Percentiles rank a stretch among this genome's conserved stretches.
Evolutionary conservation across 2,797 vertebrate genomes (phyloP).

Genomic region (Lithobates pipiens): DNA sequence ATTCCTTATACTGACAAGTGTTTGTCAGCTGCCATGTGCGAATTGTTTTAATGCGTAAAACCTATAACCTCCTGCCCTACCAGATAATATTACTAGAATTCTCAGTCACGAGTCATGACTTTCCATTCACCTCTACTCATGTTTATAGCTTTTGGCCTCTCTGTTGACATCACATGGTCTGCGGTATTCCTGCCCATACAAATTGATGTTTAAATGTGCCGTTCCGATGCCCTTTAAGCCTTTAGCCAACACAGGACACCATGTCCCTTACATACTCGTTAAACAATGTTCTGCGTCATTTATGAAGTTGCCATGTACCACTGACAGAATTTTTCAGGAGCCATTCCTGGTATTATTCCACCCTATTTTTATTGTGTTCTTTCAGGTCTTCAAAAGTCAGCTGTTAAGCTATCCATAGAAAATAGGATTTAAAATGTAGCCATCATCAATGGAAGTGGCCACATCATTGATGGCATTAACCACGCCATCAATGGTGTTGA

Average conservation of each 20-base stretch:
- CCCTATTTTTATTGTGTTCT: too few relatives aligned
- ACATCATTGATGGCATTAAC: too few relatives aligned
- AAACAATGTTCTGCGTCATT: not conserved
- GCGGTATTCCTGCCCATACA: not conserved
- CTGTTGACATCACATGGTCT: constrained; percentile 34
- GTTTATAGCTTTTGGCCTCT: not conserved
- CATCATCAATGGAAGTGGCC: too few relatives aligned
- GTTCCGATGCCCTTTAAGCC: not conserved
- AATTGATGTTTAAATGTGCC: constrained; percentile 8
- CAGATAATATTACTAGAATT: not conserved
- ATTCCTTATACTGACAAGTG: not conserved
- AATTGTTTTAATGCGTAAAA: not conserved
- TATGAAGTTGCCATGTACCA: too few relatives aligned
- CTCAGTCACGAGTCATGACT: constrained; percentile 26
- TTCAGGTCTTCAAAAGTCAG: too few relatives aligned
- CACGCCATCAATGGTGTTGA: too few relatives aligned
- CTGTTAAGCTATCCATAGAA: too few relatives aligned
- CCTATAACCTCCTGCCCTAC: not conserved
- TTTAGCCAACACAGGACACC: not conserved
- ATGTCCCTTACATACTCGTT: not conserved
- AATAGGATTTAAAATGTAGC: too few relatives aligned
- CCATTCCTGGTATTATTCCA: too few relatives aligned
- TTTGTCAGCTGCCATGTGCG: not conserved
- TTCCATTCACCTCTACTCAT: constrained; percentile 28
- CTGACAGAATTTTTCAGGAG: too few relatives aligned